These are phyloP conservation scores for Nemotelus nigrinus DNA, from an alignment of 2,888 invertebrate genomes.

Conservation along the genomic window DNA sequence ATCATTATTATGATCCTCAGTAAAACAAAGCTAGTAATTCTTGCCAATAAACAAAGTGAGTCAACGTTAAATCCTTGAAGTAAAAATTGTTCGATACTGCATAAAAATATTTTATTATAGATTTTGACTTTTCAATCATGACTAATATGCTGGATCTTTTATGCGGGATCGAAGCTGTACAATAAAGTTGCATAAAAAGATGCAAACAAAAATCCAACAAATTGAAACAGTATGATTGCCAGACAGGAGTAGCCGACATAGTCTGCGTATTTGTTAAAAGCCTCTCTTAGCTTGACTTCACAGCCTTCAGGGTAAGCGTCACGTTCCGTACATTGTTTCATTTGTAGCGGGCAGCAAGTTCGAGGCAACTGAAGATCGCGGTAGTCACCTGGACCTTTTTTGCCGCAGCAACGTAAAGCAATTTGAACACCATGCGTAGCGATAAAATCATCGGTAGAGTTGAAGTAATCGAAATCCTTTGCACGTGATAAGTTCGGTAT, in stretches of 20 bases:
- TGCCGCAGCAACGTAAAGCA: slow-evolving; percentile 7
- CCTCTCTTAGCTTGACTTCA: background rate
- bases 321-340: background rate
- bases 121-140: too few species aligned
- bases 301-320: background rate
- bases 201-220: background rate
- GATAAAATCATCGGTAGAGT: background rate
- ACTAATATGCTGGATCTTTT: too few species aligned
- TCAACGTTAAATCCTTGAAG: too few species aligned
- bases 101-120: too few species aligned
- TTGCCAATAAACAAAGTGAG: too few species aligned
- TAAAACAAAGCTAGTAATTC: too few species aligned
- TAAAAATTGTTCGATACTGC: too few species aligned
- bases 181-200: background rate
- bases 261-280: background rate
- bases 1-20: too few species aligned
- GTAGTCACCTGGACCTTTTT: background rate
- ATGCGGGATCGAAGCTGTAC: background rate
- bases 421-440: background rate
- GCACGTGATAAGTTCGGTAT: background rate
- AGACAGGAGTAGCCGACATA: background rate
- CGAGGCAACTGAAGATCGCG: background rate
- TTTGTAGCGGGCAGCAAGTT: background rate
- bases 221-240: background rate
- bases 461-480: background rate